Percentiles rank a stretch among this genome's conserved stretches.
These are phyloP conservation scores for Megalopta genalis DNA, from an alignment of 1,140 invertebrate species.

Conservation along the genomic window DNA sequence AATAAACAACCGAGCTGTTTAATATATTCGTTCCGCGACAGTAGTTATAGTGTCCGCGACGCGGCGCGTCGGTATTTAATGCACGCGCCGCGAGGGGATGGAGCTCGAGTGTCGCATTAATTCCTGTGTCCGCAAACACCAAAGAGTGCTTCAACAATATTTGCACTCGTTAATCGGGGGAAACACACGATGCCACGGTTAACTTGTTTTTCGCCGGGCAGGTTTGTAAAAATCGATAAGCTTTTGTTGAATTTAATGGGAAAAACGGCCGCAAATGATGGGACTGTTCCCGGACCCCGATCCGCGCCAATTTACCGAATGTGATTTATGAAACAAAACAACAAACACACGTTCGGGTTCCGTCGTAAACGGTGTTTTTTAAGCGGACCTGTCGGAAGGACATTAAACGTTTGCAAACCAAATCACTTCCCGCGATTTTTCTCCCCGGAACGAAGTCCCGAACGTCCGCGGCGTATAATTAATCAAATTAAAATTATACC, in stretches of 20 bases:
- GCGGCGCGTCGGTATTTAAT: conserved; percentile 2
- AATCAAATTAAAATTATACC: not conserved
- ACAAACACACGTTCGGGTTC: not conserved
- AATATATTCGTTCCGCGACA: conserved; percentile 16
- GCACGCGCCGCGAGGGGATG: not conserved
- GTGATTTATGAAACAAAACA: not conserved
- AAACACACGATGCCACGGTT: conserved; percentile 34
- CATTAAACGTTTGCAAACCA: not conserved
- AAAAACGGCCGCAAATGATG: conserved; percentile 26
- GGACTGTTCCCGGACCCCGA: not conserved
- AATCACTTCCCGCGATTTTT: not conserved
- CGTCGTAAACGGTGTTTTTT: not conserved
- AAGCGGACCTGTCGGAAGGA: not conserved
- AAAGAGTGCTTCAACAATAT: conserved; percentile 40
- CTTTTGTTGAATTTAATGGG: conserved; percentile 29
- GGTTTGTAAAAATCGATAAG: conserved; percentile 35
- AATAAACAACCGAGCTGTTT: not conserved
- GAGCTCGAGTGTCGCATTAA: conserved; percentile 16
- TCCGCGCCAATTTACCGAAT: not conserved
- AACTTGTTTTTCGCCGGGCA: conserved; percentile 30
- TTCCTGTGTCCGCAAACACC: conserved; percentile 25
- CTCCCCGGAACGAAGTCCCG: not conserved
- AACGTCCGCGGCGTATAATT: not conserved
- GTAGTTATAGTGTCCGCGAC: not conserved
- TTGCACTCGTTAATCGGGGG: conserved; percentile 35